These are phyloP conservation scores for Noctua janthina DNA, from an alignment of 2,888 invertebrate genomes.

Conservation along the genomic window DNA sequence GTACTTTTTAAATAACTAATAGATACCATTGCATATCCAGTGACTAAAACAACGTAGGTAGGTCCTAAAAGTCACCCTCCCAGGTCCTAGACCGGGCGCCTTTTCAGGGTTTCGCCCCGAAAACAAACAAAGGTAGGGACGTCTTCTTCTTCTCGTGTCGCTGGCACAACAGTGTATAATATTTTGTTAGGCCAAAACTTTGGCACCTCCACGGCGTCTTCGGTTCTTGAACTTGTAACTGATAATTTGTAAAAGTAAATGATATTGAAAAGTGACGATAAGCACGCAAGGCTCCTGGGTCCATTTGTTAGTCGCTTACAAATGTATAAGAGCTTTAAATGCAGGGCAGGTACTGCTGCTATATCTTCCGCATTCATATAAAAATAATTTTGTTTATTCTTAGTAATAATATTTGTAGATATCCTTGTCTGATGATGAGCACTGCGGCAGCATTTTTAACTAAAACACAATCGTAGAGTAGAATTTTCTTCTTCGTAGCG, in stretches of 20 bases:
- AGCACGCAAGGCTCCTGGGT: background rate
- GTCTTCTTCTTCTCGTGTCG: background rate
- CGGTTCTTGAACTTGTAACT: background rate
- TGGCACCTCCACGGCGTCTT: background rate
- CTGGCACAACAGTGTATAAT: background rate
- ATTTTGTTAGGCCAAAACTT: background rate
- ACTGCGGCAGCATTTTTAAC: constrained; percentile 58
- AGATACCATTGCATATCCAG: no score
- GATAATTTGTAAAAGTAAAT: background rate
- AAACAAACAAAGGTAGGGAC: background rate
- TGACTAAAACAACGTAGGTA: background rate
- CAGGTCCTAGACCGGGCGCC: background rate
- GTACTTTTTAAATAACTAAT: background rate
- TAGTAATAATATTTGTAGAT: constrained; percentile 50
- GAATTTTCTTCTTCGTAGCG: constrained; percentile 21
- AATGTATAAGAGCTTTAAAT: background rate
- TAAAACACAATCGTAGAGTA: constrained; percentile 31
- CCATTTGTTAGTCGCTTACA: background rate
- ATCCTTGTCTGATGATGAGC: constrained; percentile 48
- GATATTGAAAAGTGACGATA: background rate
- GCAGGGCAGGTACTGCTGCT: background rate
- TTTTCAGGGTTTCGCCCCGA: background rate
- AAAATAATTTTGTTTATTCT: constrained; percentile 1
- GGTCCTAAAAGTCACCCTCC: background rate
- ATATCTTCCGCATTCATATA: background rate